Percentiles rank a stretch among this genome's conserved stretches.
Conservation (phyloP, 2,888 invertebrate species). For the Pyrrhosoma nymphula region DNA sequence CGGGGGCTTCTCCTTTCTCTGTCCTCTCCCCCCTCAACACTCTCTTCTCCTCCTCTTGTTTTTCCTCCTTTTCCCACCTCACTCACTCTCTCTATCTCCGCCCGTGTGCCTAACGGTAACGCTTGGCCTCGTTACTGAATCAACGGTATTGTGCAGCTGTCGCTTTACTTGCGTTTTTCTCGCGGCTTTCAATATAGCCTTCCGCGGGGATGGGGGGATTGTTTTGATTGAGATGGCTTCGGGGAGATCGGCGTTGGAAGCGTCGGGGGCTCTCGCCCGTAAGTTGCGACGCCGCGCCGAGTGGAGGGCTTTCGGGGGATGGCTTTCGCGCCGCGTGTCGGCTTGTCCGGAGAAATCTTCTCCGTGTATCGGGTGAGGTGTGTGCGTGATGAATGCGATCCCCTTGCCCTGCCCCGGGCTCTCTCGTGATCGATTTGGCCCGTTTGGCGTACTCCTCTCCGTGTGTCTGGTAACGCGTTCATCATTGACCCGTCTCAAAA, state of each 20-base stretch:
- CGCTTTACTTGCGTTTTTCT: conserved; percentile 52
- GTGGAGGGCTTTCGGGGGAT: neutral
- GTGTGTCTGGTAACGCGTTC: neutral
- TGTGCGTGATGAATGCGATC: neutral
- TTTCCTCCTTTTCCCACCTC: neutral
- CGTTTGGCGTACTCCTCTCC: neutral
- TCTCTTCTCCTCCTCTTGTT: neutral
- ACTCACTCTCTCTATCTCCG: conserved; percentile 4
- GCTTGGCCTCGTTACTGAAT: conserved; percentile 60
- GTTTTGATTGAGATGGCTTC: conserved; percentile 13
- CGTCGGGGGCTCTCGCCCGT: neutral
- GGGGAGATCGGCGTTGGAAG: conserved; percentile 3
- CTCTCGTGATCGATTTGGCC: neutral
- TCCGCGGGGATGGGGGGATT: neutral
- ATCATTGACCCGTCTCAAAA: too few species aligned
- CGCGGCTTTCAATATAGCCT: neutral
- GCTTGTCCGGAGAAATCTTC: conserved; percentile 8
- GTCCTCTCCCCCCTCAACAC: too few species aligned
- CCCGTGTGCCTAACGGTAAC: conserved; percentile 47
- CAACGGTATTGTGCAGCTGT: conserved; percentile 67
- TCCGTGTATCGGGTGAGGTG: neutral
- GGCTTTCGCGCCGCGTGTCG: neutral
- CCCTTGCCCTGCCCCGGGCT: neutral
- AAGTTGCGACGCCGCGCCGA: neutral
- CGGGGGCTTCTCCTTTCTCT: conserved; percentile 12